Evolutionary conservation across 2,113 vertebrate species (phyloP).

Genomic region (Podarcis muralis): DNA sequence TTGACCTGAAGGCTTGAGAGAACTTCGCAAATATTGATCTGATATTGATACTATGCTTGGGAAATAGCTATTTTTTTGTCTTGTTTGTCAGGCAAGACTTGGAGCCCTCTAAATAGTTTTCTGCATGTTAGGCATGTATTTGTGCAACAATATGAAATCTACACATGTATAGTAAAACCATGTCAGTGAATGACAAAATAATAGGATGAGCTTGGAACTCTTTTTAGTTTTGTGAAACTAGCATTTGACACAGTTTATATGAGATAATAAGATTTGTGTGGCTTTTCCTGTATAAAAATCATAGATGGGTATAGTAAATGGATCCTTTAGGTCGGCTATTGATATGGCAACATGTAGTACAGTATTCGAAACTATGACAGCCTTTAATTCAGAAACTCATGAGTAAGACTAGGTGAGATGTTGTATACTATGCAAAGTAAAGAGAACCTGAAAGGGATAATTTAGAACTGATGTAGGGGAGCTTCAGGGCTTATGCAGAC

Average conservation of each 20-base stretch:
- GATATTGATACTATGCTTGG: background rate
- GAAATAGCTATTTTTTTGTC: background rate
- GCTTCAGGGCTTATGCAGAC: background rate
- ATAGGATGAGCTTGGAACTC: background rate
- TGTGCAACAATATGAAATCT: background rate
- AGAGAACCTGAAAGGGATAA: background rate
- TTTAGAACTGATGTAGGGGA: background rate
- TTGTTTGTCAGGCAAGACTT: background rate
- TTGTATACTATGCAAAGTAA: background rate
- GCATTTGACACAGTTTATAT: constrained; percentile 28
- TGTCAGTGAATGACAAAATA: background rate
- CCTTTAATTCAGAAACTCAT: constrained; percentile 32
- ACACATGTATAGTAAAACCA: background rate
- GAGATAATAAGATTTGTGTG: constrained; percentile 34
- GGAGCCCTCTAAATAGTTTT: background rate
- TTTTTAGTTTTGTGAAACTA: constrained; percentile 15
- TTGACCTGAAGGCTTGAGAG: constrained; percentile 18
- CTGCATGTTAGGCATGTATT: background rate
- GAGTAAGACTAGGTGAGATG: constrained; percentile 36
- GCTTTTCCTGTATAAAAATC: constrained; percentile 44
- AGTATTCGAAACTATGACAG: constrained; percentile 13
- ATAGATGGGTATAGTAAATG: constrained; percentile 51
- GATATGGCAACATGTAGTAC: background rate
- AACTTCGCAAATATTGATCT: background rate
- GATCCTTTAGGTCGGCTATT: constrained; percentile 39